Evolutionary conservation across 2,113 vertebrate genomes (phyloP).

Genomic region (Rhea pennata): DNA sequence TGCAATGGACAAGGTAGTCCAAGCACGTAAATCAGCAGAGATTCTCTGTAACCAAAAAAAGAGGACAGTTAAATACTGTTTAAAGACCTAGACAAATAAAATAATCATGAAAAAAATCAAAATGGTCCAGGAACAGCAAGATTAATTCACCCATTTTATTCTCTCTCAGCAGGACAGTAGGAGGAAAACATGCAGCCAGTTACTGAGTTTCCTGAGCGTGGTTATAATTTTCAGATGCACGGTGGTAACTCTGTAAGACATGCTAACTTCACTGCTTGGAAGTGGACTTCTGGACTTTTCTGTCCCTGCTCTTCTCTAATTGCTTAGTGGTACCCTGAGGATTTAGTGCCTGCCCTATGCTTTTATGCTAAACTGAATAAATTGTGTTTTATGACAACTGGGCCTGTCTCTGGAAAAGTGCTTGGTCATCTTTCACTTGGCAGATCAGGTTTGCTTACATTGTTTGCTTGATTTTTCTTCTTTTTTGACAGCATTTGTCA

Average conservation of each 20-base stretch:
- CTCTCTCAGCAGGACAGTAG: not conserved
- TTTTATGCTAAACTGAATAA: not conserved
- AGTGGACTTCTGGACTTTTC: not conserved
- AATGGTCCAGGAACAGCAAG: not conserved
- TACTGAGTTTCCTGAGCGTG: not conserved
- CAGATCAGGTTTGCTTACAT: not conserved
- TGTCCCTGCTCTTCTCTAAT: not conserved
- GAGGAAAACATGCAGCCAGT: not conserved
- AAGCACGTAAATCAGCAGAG: not conserved
- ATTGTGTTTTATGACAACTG: not conserved
- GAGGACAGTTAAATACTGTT: not conserved
- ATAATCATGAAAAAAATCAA: fast-evolving
- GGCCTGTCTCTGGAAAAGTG: not conserved
- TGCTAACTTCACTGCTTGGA: not conserved
- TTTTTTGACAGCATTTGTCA: not conserved
- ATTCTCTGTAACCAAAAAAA: not conserved
- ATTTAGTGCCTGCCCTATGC: not conserved
- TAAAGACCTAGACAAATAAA: not conserved
- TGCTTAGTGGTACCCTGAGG: not conserved
- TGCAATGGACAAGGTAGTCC: not conserved
- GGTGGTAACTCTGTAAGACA: not conserved
- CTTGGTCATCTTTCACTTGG: not conserved
- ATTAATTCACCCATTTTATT: not conserved
- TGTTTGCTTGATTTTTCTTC: not conserved
- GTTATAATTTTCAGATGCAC: not conserved